Percentiles rank a stretch among this genome's conserved stretches.
phyloP scores from a whole-genome alignment of 2,888 invertebrate genomes.

The Panzeria rudis region DNA sequence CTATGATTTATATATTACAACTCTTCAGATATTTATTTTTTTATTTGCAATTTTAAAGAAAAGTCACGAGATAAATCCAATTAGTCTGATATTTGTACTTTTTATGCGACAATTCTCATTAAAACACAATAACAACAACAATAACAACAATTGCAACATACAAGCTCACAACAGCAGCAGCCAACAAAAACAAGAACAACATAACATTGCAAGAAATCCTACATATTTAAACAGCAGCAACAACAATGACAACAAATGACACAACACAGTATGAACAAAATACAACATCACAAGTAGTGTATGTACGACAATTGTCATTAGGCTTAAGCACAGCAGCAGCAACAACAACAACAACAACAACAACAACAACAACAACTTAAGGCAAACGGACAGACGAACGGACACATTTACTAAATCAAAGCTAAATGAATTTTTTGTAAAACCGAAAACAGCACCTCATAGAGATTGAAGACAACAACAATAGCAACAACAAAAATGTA shows the following conservation, averaged over 20 bases:
- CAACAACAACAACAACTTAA: slow-evolving; percentile 24
- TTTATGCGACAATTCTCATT: slow-evolving; percentile 82
- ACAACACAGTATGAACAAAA: slow-evolving; percentile 41
- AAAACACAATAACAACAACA: slow-evolving; percentile 74
- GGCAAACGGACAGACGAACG: slow-evolving; percentile 11
- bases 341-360: slow-evolving; percentile 17
- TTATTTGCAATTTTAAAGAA: slow-evolving; percentile 70
- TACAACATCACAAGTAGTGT: slow-evolving; percentile 33
- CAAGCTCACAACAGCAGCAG: slow-evolving; percentile 28
- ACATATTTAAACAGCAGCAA: slow-evolving; percentile 59
- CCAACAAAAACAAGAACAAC: slow-evolving; percentile 43
- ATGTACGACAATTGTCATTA: slow-evolving; percentile 69
- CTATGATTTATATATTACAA: slow-evolving; percentile 55
- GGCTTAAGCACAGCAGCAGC: slow-evolving; percentile 49
- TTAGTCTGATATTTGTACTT: slow-evolving; percentile 84
- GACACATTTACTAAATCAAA: slow-evolving; percentile 63
- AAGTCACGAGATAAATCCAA: slow-evolving; percentile 82
- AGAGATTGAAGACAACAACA: slow-evolving; percentile 46
- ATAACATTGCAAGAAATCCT: slow-evolving; percentile 62
- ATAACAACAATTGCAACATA: slow-evolving; percentile 52
- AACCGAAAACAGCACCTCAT: slow-evolving; percentile 72
- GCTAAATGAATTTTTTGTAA: slow-evolving; percentile 60
- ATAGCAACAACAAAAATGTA: slow-evolving; percentile 25
- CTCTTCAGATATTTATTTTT: slow-evolving; percentile 6
- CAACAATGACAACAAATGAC: slow-evolving; percentile 49